Evolutionary conservation across 37 sponge, comb jelly and placozoan genomes (phyloP).

Genomic region (Lycopodina hypogea): DNA sequence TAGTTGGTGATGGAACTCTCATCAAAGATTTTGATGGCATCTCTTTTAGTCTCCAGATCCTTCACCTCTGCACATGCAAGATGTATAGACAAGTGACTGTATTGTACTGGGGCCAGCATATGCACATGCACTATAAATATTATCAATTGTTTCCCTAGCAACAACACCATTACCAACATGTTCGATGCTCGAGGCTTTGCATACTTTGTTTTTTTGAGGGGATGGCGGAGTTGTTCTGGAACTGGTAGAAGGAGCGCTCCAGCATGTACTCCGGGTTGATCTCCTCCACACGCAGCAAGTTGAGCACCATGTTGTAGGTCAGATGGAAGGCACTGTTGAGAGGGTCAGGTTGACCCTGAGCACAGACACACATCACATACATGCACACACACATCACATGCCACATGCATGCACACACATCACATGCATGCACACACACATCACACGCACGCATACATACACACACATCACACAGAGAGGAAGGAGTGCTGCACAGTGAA

Average conservation of each 20-base stretch:
- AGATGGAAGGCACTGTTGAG: slow-evolving; percentile 96
- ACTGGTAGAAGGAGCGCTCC: slow-evolving; percentile 96
- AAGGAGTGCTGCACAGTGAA: no score
- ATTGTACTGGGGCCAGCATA: no score
- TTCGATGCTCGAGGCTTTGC: no score
- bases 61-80: slow-evolving; percentile 44
- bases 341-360: slow-evolving; percentile 88
- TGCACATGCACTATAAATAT: background rate
- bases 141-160: background rate
- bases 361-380: no score
- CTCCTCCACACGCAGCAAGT: slow-evolving; percentile 95
- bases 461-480: no score
- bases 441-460: no score
- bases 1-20: slow-evolving; percentile 81
- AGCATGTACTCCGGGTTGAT: slow-evolving; percentile 98
- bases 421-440: no score
- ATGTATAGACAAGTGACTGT: background rate
- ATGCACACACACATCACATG: no score
- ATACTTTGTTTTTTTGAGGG: slow-evolving; percentile 81
- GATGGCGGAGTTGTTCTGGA: slow-evolving; percentile 89
- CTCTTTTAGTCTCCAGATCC: slow-evolving; percentile 60
- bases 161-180: no score
- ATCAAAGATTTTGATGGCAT: slow-evolving; percentile 69
- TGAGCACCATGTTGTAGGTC: slow-evolving; percentile 98
- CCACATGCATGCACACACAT: no score